A percentile compares a stretch with the other conserved stretches of the same genome.
phyloP scores from a whole-genome alignment of 2,888 invertebrate species.

The Fragum whitleyi region DNA sequence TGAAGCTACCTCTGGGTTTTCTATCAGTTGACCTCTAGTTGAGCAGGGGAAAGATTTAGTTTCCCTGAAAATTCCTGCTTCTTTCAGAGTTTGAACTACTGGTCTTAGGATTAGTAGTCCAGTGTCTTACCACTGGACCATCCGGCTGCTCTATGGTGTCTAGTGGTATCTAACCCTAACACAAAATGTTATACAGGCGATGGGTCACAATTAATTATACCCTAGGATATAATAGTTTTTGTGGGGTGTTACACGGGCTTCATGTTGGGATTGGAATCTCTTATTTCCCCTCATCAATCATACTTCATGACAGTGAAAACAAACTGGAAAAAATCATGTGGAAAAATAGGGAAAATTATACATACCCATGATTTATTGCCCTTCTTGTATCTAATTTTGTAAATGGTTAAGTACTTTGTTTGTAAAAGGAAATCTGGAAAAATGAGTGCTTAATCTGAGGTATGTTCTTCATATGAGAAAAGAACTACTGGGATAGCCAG shows the following conservation, averaged over 20 bases:
- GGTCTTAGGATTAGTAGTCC: too few species aligned
- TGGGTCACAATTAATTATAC: neutral
- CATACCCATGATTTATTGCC: neutral
- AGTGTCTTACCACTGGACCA: too few species aligned
- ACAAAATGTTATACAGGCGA: neutral
- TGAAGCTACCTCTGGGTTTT: too few species aligned
- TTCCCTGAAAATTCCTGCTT: too few species aligned
- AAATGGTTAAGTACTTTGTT: neutral
- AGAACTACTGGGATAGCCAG: too few species aligned
- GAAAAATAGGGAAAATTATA: neutral
- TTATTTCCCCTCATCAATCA: neutral
- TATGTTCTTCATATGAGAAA: too few species aligned
- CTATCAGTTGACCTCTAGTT: too few species aligned
- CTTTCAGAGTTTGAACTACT: too few species aligned
- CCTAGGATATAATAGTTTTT: neutral
- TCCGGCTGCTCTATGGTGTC: too few species aligned
- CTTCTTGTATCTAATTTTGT: neutral
- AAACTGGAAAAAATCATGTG: slow-evolving; percentile 1
- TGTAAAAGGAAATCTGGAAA: neutral
- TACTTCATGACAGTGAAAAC: neutral
- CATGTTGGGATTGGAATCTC: neutral
- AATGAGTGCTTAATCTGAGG: neutral
- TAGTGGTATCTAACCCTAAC: too few species aligned
- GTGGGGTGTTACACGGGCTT: neutral
- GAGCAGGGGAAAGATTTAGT: too few species aligned